phyloP scores from a whole-genome alignment of 2,888 invertebrate genomes.

The Iselma pallidipennis region DNA sequence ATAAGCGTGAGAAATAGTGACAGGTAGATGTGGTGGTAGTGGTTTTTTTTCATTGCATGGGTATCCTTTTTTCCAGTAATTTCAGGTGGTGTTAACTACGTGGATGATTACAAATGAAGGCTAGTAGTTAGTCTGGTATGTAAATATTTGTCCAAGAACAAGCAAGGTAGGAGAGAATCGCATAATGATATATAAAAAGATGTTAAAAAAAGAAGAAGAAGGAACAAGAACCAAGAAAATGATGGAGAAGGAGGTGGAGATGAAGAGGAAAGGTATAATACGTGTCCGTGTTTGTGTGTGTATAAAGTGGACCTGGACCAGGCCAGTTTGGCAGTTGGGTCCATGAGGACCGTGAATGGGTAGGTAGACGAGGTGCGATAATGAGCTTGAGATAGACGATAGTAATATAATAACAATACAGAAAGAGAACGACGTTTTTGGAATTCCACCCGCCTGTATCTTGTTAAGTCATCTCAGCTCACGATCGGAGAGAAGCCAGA shows the following conservation, averaged over 20 bases:
- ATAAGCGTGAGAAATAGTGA: conserved; percentile 18
- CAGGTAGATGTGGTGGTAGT: conserved; percentile 31
- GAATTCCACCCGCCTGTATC: conserved; percentile 55
- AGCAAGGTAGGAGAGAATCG: conserved; percentile 38
- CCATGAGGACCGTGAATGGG: conserved; percentile 42
- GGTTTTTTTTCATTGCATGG: background rate
- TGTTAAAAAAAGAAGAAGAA: too few relatives aligned
- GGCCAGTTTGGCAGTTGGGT: conserved; percentile 51
- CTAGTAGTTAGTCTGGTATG: conserved; percentile 49
- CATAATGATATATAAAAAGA: too few relatives aligned
- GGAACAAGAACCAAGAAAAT: background rate
- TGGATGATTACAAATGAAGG: conserved; percentile 46
- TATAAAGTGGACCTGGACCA: conserved; percentile 38
- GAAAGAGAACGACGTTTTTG: conserved; percentile 46
- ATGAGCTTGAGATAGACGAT: conserved; percentile 49
- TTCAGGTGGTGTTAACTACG: conserved; percentile 42
- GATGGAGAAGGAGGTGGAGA: background rate
- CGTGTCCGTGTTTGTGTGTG: conserved; percentile 13
- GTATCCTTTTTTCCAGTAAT: conserved; percentile 18
- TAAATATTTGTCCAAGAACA: conserved; percentile 50
- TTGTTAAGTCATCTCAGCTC: conserved; percentile 56
- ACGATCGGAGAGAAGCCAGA: conserved; percentile 39
- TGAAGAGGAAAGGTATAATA: background rate
- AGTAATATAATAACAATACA: conserved; percentile 22
- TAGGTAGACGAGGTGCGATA: conserved; percentile 55